These are phyloP conservation scores for Limnephilus rhombicus DNA, from an alignment of 2,888 invertebrate genomes.

Conservation along the genomic window DNA sequence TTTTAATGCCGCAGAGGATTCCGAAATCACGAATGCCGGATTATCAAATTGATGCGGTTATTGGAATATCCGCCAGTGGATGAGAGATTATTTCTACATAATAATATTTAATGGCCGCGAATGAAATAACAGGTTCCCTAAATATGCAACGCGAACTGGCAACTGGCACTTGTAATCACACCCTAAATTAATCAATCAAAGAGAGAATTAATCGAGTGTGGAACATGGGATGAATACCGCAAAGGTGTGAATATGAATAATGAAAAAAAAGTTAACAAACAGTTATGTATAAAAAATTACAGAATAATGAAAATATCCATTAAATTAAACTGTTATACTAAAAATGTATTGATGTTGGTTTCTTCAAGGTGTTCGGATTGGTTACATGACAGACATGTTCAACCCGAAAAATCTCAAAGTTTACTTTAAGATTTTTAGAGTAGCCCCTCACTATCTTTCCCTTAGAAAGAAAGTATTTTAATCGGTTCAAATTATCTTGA, in stretches of 20 bases:
- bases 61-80: neutral
- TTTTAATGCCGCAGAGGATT: neutral
- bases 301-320: neutral
- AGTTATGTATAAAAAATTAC: neutral
- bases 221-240: neutral
- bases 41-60: constrained; percentile 5
- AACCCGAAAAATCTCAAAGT: neutral
- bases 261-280: neutral
- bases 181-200: neutral
- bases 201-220: neutral
- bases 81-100: neutral
- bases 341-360: neutral
- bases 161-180: neutral
- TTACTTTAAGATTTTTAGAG: neutral
- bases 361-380: neutral
- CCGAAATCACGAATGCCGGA: neutral
- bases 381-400: neutral
- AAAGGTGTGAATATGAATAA: neutral
- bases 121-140: constrained; percentile 10
- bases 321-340: neutral
- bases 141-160: neutral
- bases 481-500: neutral
- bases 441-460: neutral
- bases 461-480: neutral
- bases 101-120: constrained; percentile 6